Conservation (phyloP, 2,113 vertebrate genomes). For the Smithornis capensis region DNA sequence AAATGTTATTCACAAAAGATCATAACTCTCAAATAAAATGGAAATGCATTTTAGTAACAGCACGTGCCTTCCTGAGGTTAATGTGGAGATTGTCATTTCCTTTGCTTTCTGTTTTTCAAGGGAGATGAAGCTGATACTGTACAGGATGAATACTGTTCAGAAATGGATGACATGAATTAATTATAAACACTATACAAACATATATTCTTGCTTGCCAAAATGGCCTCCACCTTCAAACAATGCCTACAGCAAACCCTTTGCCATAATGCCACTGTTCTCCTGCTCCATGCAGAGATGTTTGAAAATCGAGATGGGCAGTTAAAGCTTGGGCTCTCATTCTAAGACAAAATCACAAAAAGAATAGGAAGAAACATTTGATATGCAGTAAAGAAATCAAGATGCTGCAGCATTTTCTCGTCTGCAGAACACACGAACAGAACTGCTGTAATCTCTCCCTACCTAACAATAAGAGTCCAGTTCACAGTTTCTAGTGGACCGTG, state of each 20-base stretch:
- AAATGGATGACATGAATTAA: not conserved
- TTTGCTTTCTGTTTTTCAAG: not conserved
- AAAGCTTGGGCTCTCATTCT: not conserved
- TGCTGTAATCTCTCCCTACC: not conserved
- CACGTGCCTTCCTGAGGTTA: not conserved
- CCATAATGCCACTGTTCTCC: not conserved
- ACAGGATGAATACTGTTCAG: not conserved
- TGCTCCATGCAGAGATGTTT: not conserved
- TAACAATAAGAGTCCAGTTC: not conserved
- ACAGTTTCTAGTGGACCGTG: constrained; percentile 3
- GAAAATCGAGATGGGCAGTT: not conserved
- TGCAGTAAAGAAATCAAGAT: not conserved
- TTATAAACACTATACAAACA: not conserved
- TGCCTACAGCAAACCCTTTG: not conserved
- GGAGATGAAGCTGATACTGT: not conserved
- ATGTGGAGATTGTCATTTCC: not conserved
- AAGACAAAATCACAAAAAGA: not conserved
- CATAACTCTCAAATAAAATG: not conserved
- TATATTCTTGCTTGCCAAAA: not conserved
- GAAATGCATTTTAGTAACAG: not conserved
- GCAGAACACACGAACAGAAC: not conserved
- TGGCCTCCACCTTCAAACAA: not conserved
- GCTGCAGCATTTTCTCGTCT: not conserved
- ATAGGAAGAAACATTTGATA: not conserved
- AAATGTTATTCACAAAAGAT: not conserved